Conservation (phyloP, 1,140 invertebrate genomes). For the Ylistrum balloti region DNA sequence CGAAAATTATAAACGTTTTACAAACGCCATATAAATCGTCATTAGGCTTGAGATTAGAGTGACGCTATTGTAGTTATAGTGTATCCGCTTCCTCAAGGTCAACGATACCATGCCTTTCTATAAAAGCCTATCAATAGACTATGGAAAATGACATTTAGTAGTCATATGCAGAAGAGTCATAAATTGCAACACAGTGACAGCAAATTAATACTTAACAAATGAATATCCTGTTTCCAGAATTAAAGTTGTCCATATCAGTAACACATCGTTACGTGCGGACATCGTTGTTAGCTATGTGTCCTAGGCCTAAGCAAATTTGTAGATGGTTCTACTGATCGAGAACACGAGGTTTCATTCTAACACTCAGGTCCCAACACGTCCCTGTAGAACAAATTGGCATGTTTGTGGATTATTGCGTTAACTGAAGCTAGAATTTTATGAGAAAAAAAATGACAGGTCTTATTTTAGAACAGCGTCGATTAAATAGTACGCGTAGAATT, state of each 20-base stretch:
- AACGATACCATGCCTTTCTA: neutral
- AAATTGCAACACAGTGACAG: neutral
- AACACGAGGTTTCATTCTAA: neutral
- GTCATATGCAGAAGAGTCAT: neutral
- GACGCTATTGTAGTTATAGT: neutral
- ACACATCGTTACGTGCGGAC: slow-evolving; percentile 9
- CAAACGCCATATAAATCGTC: slow-evolving; percentile 34
- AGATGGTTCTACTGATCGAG: neutral
- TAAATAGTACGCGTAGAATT: too few relatives aligned
- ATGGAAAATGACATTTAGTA: neutral
- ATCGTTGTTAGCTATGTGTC: neutral
- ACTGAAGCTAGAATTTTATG: too few relatives aligned
- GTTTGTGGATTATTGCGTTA: too few relatives aligned
- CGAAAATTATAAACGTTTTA: slow-evolving; percentile 40
- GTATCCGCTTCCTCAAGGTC: slow-evolving; percentile 21
- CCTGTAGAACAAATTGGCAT: neutral
- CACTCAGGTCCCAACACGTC: neutral
- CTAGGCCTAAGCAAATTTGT: neutral
- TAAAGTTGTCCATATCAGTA: neutral
- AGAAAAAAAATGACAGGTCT: too few relatives aligned
- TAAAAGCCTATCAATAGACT: neutral
- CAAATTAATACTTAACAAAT: slow-evolving; percentile 31
- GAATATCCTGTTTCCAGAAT: neutral
- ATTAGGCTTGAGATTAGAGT: neutral
- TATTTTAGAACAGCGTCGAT: too few relatives aligned